Conservation (phyloP, 2,797 vertebrate species). For the Pogonophryne albipinna region DNA sequence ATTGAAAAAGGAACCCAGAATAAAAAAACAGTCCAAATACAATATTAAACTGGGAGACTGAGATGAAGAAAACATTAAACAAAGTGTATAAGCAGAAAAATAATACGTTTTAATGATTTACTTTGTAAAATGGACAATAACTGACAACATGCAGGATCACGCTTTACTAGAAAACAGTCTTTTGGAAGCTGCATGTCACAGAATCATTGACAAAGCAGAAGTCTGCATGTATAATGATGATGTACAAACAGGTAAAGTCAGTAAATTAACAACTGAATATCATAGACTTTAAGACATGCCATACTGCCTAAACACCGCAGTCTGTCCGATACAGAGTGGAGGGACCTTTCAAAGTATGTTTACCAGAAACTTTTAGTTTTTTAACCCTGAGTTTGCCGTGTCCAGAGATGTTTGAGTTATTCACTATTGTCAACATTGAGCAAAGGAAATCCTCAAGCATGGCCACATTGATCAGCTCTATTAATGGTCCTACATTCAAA, state of each 20-base stretch:
- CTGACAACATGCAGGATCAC: neutral
- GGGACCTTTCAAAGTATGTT: neutral
- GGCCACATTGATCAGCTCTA: neutral
- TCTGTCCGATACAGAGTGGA: neutral
- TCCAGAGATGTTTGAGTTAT: neutral
- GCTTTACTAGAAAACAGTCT: slow-evolving; percentile 4
- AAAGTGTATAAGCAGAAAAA: neutral
- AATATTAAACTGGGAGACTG: neutral
- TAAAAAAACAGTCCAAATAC: slow-evolving; percentile 12
- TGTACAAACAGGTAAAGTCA: neutral
- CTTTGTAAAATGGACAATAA: neutral
- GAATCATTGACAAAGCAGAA: slow-evolving; percentile 27
- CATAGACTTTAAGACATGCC: neutral
- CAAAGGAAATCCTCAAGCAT: neutral
- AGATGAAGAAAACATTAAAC: slow-evolving; percentile 16
- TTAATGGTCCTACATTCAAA: neutral
- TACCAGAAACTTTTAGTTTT: neutral
- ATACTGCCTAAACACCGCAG: neutral
- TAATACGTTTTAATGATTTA: neutral
- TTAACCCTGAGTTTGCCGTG: neutral
- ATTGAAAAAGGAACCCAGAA: slow-evolving; percentile 4
- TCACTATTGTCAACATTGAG: neutral
- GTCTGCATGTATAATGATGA: neutral
- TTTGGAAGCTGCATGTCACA: slow-evolving; percentile 1
- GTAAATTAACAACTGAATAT: neutral